These are phyloP conservation scores for Etheostoma perlongum DNA, from an alignment of 2,797 vertebrate genomes.

Conservation along the genomic window DNA sequence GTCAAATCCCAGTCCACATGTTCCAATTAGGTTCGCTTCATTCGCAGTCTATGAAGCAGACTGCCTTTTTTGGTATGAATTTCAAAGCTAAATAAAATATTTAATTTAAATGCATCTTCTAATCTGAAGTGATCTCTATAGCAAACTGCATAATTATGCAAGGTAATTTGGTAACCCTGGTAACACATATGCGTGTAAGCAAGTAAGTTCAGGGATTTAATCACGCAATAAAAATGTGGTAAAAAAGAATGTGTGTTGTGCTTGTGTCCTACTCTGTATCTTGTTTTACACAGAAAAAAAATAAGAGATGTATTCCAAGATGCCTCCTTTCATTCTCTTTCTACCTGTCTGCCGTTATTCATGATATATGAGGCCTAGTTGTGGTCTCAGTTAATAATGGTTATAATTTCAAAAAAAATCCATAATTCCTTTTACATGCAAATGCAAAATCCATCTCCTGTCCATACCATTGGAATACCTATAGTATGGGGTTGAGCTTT, in stretches of 20 bases:
- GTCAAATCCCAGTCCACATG: background rate
- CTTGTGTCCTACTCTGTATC: background rate
- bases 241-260: background rate
- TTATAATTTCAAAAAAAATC: background rate
- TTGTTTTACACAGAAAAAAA: background rate
- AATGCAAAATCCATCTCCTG: background rate
- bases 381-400: background rate
- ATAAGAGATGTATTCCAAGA: background rate
- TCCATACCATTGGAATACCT: background rate
- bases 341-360: background rate
- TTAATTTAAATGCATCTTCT: background rate
- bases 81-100: background rate
- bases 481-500: constrained; percentile 15
- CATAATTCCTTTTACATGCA: background rate
- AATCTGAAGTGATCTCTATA: constrained; percentile 3
- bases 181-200: background rate
- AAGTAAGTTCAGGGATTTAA: background rate
- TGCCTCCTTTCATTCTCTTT: background rate
- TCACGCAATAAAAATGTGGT: background rate
- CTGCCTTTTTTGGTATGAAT: background rate
- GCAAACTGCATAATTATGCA: background rate
- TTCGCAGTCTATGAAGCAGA: background rate
- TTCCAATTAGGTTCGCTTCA: background rate
- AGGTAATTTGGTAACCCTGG: constrained; percentile 21
- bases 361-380: background rate